phyloP scores from a whole-genome alignment of 2,113 vertebrate species.

The Campylorhamphus procurvoides region DNA sequence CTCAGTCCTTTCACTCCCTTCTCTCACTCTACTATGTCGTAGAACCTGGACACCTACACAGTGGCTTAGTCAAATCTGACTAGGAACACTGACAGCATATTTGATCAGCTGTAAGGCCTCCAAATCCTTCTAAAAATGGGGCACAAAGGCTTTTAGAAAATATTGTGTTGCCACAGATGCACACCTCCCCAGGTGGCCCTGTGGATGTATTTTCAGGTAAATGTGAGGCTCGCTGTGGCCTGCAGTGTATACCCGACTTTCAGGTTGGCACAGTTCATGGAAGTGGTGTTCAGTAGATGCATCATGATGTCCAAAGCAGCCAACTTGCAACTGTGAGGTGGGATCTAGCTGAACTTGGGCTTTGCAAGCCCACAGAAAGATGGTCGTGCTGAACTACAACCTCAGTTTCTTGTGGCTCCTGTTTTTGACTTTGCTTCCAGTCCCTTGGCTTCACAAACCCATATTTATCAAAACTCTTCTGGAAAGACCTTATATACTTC shows the following conservation, averaged over 20 bases:
- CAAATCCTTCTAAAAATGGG: neutral
- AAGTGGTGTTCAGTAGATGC: neutral
- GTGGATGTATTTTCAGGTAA: neutral
- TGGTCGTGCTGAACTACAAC: neutral
- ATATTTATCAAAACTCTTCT: neutral
- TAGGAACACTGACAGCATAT: rapidly evolving
- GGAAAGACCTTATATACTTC: neutral
- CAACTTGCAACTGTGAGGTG: neutral
- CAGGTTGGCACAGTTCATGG: neutral
- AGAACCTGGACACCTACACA: neutral
- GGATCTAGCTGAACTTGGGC: neutral
- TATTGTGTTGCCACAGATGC: neutral
- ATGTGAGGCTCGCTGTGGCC: neutral
- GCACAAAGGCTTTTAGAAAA: neutral
- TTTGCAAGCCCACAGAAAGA: neutral
- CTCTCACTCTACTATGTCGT: neutral
- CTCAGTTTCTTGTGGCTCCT: neutral
- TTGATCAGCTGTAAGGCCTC: neutral
- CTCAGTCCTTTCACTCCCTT: neutral
- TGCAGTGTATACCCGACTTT: neutral
- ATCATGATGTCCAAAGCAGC: neutral
- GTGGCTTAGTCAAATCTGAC: neutral
- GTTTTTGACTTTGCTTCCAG: neutral
- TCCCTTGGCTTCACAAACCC: neutral
- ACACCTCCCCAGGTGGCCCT: neutral